A percentile compares a stretch with the other conserved stretches of the same genome.
phyloP scores from a whole-genome alignment of 2,888 invertebrate genomes.

The Drosophila melanocephala region DNA sequence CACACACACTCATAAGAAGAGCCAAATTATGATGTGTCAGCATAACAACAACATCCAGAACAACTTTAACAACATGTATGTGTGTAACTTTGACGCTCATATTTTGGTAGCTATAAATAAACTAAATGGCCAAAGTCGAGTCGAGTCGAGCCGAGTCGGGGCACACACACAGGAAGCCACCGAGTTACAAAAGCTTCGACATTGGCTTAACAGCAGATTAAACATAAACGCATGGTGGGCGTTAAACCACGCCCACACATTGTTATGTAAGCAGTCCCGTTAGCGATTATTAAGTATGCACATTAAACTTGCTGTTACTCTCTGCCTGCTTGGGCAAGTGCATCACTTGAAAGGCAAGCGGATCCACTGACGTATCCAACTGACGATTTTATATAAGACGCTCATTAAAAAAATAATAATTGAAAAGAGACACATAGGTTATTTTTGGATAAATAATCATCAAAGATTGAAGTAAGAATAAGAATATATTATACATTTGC shows the following conservation, averaged over 20 bases:
- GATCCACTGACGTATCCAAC: slow-evolving; percentile 24
- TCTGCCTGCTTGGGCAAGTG: slow-evolving; percentile 41
- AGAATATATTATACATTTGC: background rate
- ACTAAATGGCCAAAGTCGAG: slow-evolving; percentile 74
- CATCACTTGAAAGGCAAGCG: slow-evolving; percentile 44
- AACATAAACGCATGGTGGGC: slow-evolving; percentile 50
- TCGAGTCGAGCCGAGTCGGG: slow-evolving; percentile 1
- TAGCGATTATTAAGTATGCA: slow-evolving; percentile 68
- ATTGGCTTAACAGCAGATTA: slow-evolving; percentile 74
- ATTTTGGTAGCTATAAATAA: slow-evolving; percentile 76
- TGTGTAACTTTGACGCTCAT: slow-evolving; percentile 57
- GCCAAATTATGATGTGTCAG: slow-evolving; percentile 75
- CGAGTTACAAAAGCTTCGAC: slow-evolving; percentile 32
- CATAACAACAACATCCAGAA: slow-evolving; percentile 39
- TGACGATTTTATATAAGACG: slow-evolving; percentile 8
- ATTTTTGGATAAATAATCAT: background rate
- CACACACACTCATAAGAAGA: slow-evolving; percentile 43
- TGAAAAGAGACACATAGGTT: background rate
- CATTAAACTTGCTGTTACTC: slow-evolving; percentile 41
- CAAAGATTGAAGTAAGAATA: background rate
- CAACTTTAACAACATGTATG: slow-evolving; percentile 27
- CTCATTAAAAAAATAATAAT: slow-evolving; percentile 5
- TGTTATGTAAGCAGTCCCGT: slow-evolving; percentile 22
- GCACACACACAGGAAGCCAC: background rate
- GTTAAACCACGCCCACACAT: slow-evolving; percentile 24